A percentile compares a stretch with the other conserved stretches of the same genome.
These are phyloP conservation scores for Petaurus breviceps DNA, from an alignment of 2,113 vertebrate genomes.

Conservation along the genomic window DNA sequence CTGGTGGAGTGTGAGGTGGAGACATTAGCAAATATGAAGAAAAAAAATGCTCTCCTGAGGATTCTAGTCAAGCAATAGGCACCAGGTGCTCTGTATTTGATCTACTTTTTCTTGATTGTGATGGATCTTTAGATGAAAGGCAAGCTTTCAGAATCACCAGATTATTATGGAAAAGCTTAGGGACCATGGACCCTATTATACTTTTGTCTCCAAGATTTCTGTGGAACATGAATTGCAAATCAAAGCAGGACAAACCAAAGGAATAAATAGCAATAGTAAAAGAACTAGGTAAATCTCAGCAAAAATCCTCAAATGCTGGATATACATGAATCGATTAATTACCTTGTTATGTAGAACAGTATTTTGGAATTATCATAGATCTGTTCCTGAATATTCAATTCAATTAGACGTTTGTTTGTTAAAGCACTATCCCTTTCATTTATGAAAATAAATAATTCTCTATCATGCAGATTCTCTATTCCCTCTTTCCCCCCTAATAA, in stretches of 20 bases:
- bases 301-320: not conserved
- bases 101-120: not conserved
- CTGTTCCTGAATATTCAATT: not conserved
- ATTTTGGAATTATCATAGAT: not conserved
- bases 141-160: not conserved
- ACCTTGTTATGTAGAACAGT: not conserved
- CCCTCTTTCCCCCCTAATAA: not conserved
- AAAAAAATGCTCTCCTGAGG: not conserved
- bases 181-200: not conserved
- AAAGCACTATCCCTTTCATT: slow-evolving; percentile 6
- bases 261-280: slow-evolving; percentile 1
- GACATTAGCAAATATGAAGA: not conserved
- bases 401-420: too few relatives aligned
- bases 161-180: not conserved
- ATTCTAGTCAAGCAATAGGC: not conserved
- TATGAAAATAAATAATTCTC: not conserved
- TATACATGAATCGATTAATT: not conserved
- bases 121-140: not conserved
- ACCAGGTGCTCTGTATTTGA: not conserved
- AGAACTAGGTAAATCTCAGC: not conserved
- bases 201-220: not conserved
- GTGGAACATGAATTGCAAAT: slow-evolving; percentile 26
- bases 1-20: not conserved
- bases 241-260: slow-evolving; percentile 19
- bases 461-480: not conserved